These are phyloP conservation scores for Glomeris maerens DNA, from an alignment of 1,140 invertebrate genomes.

Conservation along the genomic window DNA sequence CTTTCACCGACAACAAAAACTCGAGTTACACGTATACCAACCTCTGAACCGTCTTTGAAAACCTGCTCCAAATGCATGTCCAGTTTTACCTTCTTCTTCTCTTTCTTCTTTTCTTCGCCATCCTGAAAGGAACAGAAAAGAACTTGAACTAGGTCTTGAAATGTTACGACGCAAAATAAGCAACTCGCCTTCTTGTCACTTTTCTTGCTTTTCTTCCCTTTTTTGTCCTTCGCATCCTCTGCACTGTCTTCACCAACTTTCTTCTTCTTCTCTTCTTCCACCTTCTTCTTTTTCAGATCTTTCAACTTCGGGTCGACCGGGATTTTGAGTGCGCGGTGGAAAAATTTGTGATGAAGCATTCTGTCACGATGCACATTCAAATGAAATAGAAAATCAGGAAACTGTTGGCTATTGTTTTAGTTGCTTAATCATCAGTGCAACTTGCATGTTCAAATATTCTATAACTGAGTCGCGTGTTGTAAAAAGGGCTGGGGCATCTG, in stretches of 20 bases:
- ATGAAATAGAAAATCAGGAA: constrained; percentile 19
- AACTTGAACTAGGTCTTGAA: too few species aligned
- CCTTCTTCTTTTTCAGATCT: constrained; percentile 50
- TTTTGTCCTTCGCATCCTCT: constrained; percentile 21
- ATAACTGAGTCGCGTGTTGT: constrained; percentile 61
- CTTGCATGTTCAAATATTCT: constrained; percentile 56
- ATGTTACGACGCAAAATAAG: too few species aligned
- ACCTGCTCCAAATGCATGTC: constrained; percentile 93
- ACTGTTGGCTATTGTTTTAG: too few species aligned
- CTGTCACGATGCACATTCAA: too few species aligned
- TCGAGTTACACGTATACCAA: too few species aligned
- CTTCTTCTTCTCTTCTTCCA: constrained; percentile 34
- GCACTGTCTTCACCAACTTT: constrained; percentile 25
- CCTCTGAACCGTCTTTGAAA: constrained; percentile 80
- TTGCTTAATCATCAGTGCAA: constrained; percentile 20
- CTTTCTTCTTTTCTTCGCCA: constrained; percentile 34
- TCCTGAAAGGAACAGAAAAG: too few species aligned
- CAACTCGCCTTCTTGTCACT: constrained; percentile 28
- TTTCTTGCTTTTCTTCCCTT: constrained; percentile 18
- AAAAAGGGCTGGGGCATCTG: constrained; percentile 60
- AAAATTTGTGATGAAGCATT: constrained; percentile 84
- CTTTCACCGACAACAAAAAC: too few species aligned
- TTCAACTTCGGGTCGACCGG: constrained; percentile 59
- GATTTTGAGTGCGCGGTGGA: constrained; percentile 83
- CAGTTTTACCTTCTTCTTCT: constrained; percentile 55